Evolutionary conservation across 2,113 vertebrate genomes (phyloP), one percentile per base, ranked within the genome.

Genomic region (Ellobius talpinus): DNA sequence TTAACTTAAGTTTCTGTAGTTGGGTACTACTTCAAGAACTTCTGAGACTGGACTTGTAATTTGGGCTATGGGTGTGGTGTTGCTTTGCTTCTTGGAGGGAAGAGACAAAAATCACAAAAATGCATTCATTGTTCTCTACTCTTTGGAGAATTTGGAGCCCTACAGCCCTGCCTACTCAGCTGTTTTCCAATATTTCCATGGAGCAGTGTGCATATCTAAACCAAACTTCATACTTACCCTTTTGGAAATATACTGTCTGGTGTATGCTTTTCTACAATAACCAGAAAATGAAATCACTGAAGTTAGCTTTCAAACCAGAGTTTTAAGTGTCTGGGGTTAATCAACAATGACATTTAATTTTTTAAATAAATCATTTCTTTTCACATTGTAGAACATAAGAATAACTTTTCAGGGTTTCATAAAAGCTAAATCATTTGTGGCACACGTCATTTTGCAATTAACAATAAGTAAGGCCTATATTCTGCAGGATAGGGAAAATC

Each of bases 401-500:
- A 23, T 81, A 90, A 61, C 21, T 90, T 76, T 91, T 92, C 36
- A 82, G 10, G 1, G 9, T 36, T 89, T 74, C 45, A 65, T 42
- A 47, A 88, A 85, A 94, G 11, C 23, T 72, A 10, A 70, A 2
- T 72, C 17, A 87, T 82, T 89, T 42, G 0, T 95, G 87, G 89
- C 52, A 92, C 13, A 14, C 26, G 10, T 11, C 12, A 7, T 79
- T 97, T 89, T 91, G 1, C 85, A 94, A 97, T 93, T 96, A 96
- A 78, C 33, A 95, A 58, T 29, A 89, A 87, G 16, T 29, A 89
- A 87, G 16, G 13, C 33, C 89, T 39, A 65, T n/a, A 33, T 92
- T 96, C 93, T 93, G 76, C 39, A 88, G 21, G 79, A 63, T 31
- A 72, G 68, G 87, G 85, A 95, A 95, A 97, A 94, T 94, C 93